Conservation (phyloP, 2,797 vertebrate species). For the Fistularia commersonii region DNA sequence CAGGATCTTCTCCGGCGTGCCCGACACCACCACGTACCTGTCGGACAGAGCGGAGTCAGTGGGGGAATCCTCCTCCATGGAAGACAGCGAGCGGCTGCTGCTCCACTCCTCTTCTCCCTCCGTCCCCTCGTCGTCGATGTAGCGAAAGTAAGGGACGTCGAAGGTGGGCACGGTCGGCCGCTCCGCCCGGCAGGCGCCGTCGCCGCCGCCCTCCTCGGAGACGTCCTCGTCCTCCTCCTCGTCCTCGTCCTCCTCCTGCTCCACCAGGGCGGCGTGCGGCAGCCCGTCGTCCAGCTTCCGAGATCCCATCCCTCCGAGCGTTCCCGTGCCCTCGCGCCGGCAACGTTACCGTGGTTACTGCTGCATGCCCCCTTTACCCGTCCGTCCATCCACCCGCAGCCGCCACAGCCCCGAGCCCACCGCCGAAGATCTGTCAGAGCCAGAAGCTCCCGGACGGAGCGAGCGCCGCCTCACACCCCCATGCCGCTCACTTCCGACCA, state of each 20-base stretch:
- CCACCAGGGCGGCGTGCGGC: conserved; percentile 73
- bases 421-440: conserved; percentile 17
- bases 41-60: conserved; percentile 87
- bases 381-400: conserved; percentile 47
- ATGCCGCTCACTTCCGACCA: conserved; percentile 52
- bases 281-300: conserved; percentile 73
- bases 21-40: conserved; percentile 91
- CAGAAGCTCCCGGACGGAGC: conserved; percentile 34
- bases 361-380: conserved; percentile 47
- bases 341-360: conserved; percentile 75
- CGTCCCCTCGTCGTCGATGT: conserved; percentile 94
- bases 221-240: conserved; percentile 68
- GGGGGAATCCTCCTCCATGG: conserved; percentile 88
- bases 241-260: conserved; percentile 77
- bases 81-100: conserved; percentile 93
- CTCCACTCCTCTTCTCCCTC: conserved; percentile 89
- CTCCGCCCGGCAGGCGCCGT: conserved; percentile 70
- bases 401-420: conserved; percentile 31
- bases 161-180: conserved; percentile 86
- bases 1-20: conserved; percentile 94
- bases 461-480: conserved; percentile 55
- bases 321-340: conserved; percentile 41
- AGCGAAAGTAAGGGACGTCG: conserved; percentile 97
- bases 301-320: conserved; percentile 86
- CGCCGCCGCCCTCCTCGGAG: conserved; percentile 62